Base-by-base conservation (phyloP, 2,888 invertebrate species). In the Ditylenchus weischeri region DNA sequence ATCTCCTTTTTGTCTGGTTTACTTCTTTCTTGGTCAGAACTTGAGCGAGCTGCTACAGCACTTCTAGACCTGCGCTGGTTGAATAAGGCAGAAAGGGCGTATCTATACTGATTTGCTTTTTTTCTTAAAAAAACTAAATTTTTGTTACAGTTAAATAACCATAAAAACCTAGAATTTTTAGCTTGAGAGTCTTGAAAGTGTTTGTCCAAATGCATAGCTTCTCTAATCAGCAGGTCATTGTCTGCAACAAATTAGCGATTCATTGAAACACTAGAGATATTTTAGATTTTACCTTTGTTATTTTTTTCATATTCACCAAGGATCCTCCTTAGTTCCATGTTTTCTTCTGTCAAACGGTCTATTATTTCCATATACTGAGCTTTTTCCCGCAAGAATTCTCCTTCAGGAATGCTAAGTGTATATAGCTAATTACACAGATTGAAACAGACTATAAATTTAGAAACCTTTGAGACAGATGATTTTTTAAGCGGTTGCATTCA, bases 321-420 rank as follows among this genome's bases (percentile, higher is more conserved):
- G 19, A 69, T 48, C 29, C 49, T 59, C 21, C 73, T 57, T 59
- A 71, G 21, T n/a, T 73, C 63, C 68, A 71, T 73, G 43, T 71
- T 71, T 49, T 71, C 72, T 23, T 72, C 73, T n/a, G 73, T 73
- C 49, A 71, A 57, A 35, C 62, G 50, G 38, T 70, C 62, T 23
- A 71, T 73, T 48, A 72, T 64, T 19, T 66, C 63, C 35, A 62
- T 69, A 51, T 71, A 71, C 36, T 74, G 70, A 11, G 73, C 62
- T 38, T 73, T 72, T 57, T 71, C 72, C 4, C 64, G 61, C 29
- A 71, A 51, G 36, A 65, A 74, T 48, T 70, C 72, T 15, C 49
- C 23, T 67, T 70, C 69, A n/a, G 69, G 69, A 13, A 69, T 64
- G 36, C 67, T 67, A 19, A 69, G 15, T 43, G 11, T 15, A 43